Base-by-base conservation (phyloP, 2,888 invertebrate genomes). In the Drosophila merina region DNA sequence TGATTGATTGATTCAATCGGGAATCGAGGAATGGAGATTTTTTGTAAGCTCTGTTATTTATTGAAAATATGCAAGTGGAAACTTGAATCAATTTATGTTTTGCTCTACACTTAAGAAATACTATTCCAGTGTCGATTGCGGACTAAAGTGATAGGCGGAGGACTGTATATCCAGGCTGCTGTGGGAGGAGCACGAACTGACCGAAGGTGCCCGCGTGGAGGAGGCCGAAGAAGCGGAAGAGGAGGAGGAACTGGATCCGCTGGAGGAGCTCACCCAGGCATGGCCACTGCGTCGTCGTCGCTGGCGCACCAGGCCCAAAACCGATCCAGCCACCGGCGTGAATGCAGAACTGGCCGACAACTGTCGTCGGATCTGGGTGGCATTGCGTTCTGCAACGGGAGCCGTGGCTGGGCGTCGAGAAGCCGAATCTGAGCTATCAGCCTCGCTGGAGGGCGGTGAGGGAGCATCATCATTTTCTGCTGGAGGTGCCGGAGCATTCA, bases 311-410 rank as follows among this genome's bases (percentile, higher is more conserved):
- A 90, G 56, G 0, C 85, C 83, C 25, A 90, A 45, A 0, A 89
- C 88, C 0, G 89, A 88, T 20, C 90, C 90, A 0, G 86, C 86
- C 2, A 91, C 82, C 0, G 88, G 86, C 2, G 83, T 84, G 1
- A 80, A 81, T 14, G 74, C 72, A 0, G 80, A 77, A 0, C 85
- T 38, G n/a, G 36, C 45, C 26, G 59, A 66, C 25, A 51, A 12
- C 55, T 54, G 73, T 10, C 71, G 44, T 28, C 72, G 63, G 0
- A 55, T 30, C 12, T 36, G 36, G 36, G n/a, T 36, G 36, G n/a
- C 36, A n/a, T 36, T 36, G 36, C 36, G 36, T 36, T 36, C 36
- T n/a, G 36, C 36, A 30, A 44, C 57, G 45, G 36, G 84, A 0
- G 84, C 88, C 5, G 88, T 80, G 4, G 77, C 69, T 4, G 84